A percentile compares a stretch with the other conserved stretches of the same genome.
These are phyloP conservation scores for Leptinotarsa texana DNA, from an alignment of 1,140 invertebrate genomes.

Conservation along the genomic window DNA sequence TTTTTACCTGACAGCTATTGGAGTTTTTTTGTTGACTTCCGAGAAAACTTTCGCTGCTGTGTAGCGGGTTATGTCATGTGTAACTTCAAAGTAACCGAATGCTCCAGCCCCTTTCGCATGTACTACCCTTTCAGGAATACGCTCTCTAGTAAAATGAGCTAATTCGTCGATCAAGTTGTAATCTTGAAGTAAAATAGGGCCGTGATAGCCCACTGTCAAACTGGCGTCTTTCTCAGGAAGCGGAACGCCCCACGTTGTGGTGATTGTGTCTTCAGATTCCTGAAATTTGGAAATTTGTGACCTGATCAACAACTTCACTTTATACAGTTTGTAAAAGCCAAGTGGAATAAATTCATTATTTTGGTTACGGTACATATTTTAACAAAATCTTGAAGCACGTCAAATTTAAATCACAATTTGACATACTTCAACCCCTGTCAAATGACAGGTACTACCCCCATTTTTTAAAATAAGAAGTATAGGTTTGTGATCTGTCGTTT, in stretches of 20 bases:
- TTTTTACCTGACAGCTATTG: constrained; percentile 70
- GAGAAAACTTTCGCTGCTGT: constrained; percentile 80
- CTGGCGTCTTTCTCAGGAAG: constrained; percentile 71
- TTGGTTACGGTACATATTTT: no score
- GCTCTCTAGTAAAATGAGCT: constrained; percentile 90
- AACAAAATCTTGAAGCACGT: no score
- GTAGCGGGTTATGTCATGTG: constrained; percentile 80
- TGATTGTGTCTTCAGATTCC: constrained; percentile 47
- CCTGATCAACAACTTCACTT: background rate
- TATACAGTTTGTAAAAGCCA: no score
- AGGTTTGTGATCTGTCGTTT: no score
- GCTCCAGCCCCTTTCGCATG: constrained; percentile 97
- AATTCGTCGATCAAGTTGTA: constrained; percentile 89
- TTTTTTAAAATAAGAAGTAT: no score
- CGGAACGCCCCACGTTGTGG: constrained; percentile 72
- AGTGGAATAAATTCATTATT: no score
- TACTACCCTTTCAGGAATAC: constrained; percentile 96
- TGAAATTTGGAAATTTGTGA: constrained; percentile 6
- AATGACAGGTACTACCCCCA: no score
- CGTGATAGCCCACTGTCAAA: constrained; percentile 81
- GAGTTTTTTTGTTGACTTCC: constrained; percentile 79
- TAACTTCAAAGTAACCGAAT: constrained; percentile 95
- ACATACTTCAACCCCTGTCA: no score
- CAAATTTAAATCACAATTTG: no score
- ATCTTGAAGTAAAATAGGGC: constrained; percentile 90